These are phyloP conservation scores for Neomicropteryx cornuta DNA, from an alignment of 1,140 invertebrate species.

Conservation along the genomic window DNA sequence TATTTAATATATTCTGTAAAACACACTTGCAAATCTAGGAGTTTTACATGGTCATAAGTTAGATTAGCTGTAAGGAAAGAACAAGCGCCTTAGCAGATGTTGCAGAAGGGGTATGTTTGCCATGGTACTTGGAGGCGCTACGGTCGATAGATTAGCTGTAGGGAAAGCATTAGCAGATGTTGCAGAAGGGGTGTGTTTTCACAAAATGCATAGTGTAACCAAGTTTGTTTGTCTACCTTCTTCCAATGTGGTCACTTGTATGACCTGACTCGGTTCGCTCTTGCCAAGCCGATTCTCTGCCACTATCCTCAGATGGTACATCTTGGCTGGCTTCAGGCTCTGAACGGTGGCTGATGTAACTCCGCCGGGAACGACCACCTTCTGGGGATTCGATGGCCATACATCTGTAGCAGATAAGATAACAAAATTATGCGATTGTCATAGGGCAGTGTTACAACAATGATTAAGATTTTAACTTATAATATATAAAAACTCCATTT, in stretches of 20 bases:
- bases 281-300: slow-evolving; percentile 81
- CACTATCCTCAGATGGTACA: slow-evolving; percentile 82
- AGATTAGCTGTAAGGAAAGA: too few relatives aligned
- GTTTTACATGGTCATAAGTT: too few relatives aligned
- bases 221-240: slow-evolving; percentile 47
- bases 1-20: too few relatives aligned
- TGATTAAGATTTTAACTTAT: not conserved
- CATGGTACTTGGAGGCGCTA: too few relatives aligned
- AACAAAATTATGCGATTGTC: not conserved
- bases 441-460: not conserved
- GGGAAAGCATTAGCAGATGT: too few relatives aligned
- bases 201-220: not conserved
- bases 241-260: slow-evolving; percentile 71
- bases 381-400: slow-evolving; percentile 64
- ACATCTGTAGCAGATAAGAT: slow-evolving; percentile 37
- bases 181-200: too few relatives aligned
- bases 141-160: too few relatives aligned
- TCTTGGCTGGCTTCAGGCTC: slow-evolving; percentile 73
- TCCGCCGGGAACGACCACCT: slow-evolving; percentile 65
- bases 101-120: too few relatives aligned
- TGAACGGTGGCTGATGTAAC: slow-evolving; percentile 68
- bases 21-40: too few relatives aligned
- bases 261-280: slow-evolving; percentile 75
- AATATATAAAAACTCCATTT: too few relatives aligned
- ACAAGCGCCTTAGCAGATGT: too few relatives aligned